Evolutionary conservation across 2,113 vertebrate species (phyloP), one percentile per base, ranked within the genome.

Genomic region (Smithornis capensis): DNA sequence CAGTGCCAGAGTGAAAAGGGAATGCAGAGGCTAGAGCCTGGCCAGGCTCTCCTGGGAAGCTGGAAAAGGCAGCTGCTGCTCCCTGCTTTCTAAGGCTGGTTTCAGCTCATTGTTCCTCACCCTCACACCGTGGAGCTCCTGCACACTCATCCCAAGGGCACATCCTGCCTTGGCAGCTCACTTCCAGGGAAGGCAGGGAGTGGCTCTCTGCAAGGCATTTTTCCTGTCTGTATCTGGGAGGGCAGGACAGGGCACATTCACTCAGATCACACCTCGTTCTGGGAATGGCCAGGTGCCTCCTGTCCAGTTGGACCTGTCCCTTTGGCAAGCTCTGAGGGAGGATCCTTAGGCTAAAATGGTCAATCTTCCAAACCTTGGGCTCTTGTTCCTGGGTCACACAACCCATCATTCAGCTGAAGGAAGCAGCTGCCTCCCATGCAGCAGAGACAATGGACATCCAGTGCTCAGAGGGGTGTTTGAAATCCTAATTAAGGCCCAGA

Each of bases 101-200:
- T 53, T 49, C 59, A 55, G 40, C 57, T 62, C 25, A 0, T n/a
- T 83, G 53, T n/a, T 91, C 29, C 62, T 81, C 53, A 21, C 19
- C 77, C 17, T 5, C 0, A 0, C 1, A 10, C 55, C 6, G 5
- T 5, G 35, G 47, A 65, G 52, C 31, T 86, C 50, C 59, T 68
- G 62, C 12, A 31, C 47, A 15, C 87, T 47, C 87, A 70, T 64
- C 28, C 75, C 49, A 21, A 5, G 25, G 49, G 81, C 75, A 59
- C 0, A 4, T 52, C 74, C 60, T 62, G 55, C 49, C 1, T 0
- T 5, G 38, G 63, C 74, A 56, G 47, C 77, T 90, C 3, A 3
- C 25, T 87, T 17, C 63, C 42, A 78, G 59, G 87, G 74, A 67
- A 62, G 65, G 87, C 52, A 77, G 69, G 88, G 85, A 91, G 64